Percentiles rank a stretch among this genome's conserved stretches.
phyloP scores from a whole-genome alignment of 2,113 vertebrate genomes.

The Pristiophorus japonicus region DNA sequence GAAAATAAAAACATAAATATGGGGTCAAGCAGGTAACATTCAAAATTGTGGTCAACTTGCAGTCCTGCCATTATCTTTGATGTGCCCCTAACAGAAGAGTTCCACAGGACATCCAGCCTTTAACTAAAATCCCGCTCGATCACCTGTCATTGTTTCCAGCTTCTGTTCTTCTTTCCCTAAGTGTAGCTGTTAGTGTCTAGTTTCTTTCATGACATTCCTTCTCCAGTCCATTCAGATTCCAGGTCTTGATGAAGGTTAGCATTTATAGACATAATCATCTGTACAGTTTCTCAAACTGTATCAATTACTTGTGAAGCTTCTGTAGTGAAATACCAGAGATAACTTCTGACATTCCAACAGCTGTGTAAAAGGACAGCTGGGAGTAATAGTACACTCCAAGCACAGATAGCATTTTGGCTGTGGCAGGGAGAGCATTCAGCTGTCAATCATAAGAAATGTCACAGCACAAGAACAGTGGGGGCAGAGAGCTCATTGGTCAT shows the following conservation, averaged over 20 bases:
- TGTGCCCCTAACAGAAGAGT: not conserved
- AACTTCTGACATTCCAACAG: constrained; percentile 23
- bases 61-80: not conserved
- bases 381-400: not conserved
- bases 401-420: not conserved
- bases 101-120: too few relatives aligned
- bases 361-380: constrained; percentile 3
- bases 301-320: not conserved
- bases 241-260: not conserved
- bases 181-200: not conserved
- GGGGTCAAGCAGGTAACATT: not conserved
- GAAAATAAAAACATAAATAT: not conserved
- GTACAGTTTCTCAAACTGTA: not conserved
- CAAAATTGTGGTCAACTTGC: not conserved
- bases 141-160: not conserved
- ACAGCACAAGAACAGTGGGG: not conserved
- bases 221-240: not conserved
- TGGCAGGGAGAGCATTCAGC: not conserved
- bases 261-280: not conserved
- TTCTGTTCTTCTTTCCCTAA: not conserved
- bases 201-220: not conserved
- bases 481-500: not conserved
- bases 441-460: not conserved
- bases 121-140: not conserved
- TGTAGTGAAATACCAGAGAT: constrained; percentile 25